phyloP scores from a whole-genome alignment of 2,113 vertebrate genomes.

The Macrotis lagotis region DNA sequence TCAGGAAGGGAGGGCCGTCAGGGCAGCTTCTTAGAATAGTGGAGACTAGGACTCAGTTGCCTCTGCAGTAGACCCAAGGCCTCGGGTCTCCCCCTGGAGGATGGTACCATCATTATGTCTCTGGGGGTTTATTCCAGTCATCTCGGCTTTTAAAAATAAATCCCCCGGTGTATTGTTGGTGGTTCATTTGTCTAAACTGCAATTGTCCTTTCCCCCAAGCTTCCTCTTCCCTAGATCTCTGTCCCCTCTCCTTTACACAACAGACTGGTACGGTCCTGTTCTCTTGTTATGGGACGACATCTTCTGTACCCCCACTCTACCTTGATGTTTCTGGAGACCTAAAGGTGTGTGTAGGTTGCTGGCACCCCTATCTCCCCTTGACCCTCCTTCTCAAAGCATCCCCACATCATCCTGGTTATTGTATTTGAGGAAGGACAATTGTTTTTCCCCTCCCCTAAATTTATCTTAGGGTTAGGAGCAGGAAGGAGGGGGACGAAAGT shows the following conservation, averaged over 20 bases:
- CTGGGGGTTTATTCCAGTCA: background rate
- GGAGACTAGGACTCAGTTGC: background rate
- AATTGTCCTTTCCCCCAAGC: background rate
- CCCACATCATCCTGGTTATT: background rate
- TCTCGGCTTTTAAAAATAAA: background rate
- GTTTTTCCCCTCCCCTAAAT: background rate
- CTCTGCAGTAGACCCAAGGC: background rate
- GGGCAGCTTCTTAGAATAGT: background rate
- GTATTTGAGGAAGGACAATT: background rate
- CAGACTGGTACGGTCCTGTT: background rate
- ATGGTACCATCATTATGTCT: background rate
- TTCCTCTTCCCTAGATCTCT: background rate
- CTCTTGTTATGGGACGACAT: background rate
- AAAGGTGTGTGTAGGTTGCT: background rate
- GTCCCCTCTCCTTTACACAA: background rate
- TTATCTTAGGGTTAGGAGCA: constrained; percentile 12
- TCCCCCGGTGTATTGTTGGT: background rate
- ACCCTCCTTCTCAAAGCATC: background rate
- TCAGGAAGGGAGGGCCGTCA: background rate
- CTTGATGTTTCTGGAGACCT: background rate
- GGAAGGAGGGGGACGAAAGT: constrained; percentile 24
- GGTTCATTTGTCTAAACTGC: background rate
- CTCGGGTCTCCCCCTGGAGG: background rate
- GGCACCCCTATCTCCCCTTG: constrained; percentile 39
- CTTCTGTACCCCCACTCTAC: background rate